phyloP scores from a whole-genome alignment of 1,140 invertebrate genomes.

The Brachionus asplanchnoidis region DNA sequence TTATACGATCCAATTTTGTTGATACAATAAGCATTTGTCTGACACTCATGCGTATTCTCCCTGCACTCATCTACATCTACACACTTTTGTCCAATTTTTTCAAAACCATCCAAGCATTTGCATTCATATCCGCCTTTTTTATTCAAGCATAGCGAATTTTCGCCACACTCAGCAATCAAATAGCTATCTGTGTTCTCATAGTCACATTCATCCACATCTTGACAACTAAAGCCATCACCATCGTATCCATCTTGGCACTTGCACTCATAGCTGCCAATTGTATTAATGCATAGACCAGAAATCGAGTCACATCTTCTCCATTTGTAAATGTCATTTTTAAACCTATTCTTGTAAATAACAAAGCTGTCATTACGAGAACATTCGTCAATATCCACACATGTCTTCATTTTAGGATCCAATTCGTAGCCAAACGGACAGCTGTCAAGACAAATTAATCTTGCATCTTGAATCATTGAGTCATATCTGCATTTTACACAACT shows the following conservation, averaged over 20 bases:
- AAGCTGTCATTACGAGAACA: background rate
- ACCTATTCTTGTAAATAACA: background rate
- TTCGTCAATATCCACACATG: conserved; percentile 19
- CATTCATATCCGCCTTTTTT: conserved; percentile 33
- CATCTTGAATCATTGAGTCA: background rate
- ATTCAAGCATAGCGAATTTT: background rate
- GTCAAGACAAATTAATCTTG: background rate
- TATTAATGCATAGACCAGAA: conserved; percentile 50
- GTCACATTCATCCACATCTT: conserved; percentile 32
- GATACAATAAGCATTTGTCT: background rate
- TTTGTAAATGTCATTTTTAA: background rate
- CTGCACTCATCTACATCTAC: conserved; percentile 16
- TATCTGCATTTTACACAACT: conserved; percentile 31
- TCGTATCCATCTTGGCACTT: conserved; percentile 50
- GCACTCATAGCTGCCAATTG: conserved; percentile 53
- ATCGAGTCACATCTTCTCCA: background rate
- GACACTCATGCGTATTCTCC: background rate
- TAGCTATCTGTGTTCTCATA: conserved; percentile 29
- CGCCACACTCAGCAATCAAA: background rate
- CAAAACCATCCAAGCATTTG: conserved; percentile 37
- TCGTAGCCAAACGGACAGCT: conserved; percentile 20
- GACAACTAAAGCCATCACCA: conserved; percentile 11
- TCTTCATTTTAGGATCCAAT: background rate
- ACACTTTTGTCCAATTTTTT: conserved; percentile 16
- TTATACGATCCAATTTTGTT: conserved; percentile 30